phyloP scores from a whole-genome alignment of 2,113 vertebrate species.

The Gymnarchus niloticus region DNA sequence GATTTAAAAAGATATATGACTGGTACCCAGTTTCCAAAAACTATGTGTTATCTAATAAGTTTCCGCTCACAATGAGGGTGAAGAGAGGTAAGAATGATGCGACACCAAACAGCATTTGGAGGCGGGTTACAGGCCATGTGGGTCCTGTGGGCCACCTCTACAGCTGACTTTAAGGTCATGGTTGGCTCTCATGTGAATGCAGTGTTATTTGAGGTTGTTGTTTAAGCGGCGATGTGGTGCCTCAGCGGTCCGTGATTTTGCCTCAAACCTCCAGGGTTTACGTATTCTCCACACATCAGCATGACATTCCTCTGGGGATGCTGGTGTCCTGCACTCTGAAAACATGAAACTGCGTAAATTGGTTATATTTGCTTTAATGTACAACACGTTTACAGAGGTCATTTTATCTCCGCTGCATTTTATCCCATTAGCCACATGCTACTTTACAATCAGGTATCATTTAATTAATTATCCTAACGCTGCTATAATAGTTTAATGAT shows the following conservation, averaged over 20 bases:
- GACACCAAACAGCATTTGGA: constrained; percentile 55
- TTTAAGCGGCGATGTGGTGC: neutral
- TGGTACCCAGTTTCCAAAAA: neutral
- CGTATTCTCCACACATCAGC: neutral
- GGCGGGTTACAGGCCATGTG: constrained; percentile 49
- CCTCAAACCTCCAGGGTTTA: neutral
- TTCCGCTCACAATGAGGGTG: neutral
- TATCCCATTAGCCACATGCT: neutral
- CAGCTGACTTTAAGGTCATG: constrained; percentile 48
- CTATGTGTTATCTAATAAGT: neutral
- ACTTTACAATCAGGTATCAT: neutral
- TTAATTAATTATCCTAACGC: neutral
- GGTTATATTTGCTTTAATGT: neutral
- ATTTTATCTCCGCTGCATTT: neutral
- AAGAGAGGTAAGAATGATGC: constrained; percentile 51
- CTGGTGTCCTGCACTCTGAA: neutral
- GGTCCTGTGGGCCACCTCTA: constrained; percentile 48
- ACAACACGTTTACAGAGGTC: neutral
- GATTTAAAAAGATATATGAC: neutral
- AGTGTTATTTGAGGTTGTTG: neutral
- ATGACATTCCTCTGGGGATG: neutral
- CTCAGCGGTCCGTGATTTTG: neutral
- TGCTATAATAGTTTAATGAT: neutral
- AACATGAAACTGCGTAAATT: neutral
- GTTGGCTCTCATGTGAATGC: neutral